These are phyloP conservation scores for Poicephalus gulielmi DNA, from an alignment of 2,113 vertebrate genomes.

Conservation along the genomic window DNA sequence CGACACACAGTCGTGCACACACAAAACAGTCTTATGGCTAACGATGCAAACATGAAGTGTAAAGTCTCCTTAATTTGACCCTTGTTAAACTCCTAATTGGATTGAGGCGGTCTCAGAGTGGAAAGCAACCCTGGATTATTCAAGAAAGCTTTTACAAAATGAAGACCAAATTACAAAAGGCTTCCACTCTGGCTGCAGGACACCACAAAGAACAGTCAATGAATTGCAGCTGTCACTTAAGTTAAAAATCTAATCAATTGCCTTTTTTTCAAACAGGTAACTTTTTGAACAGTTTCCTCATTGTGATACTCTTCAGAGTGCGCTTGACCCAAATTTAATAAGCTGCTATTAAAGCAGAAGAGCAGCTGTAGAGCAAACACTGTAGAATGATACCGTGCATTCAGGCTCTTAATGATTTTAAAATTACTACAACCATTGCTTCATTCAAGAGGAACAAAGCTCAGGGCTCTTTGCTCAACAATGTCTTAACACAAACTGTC, in stretches of 20 bases:
- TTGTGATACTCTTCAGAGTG: slow-evolving; percentile 78
- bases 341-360: slow-evolving; percentile 80
- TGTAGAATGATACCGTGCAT: slow-evolving; percentile 79
- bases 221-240: slow-evolving; percentile 81
- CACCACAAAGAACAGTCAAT: slow-evolving; percentile 74
- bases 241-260: slow-evolving; percentile 82
- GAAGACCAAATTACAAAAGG: slow-evolving; percentile 78
- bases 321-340: slow-evolving; percentile 87
- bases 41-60: slow-evolving; percentile 86
- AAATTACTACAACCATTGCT: slow-evolving; percentile 86
- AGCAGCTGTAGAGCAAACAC: slow-evolving; percentile 82
- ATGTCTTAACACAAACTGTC: slow-evolving; percentile 80
- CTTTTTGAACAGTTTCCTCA: slow-evolving; percentile 80
- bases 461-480: slow-evolving; percentile 75
- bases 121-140: slow-evolving; percentile 82
- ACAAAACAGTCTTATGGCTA: slow-evolving; percentile 74
- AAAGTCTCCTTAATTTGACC: slow-evolving; percentile 92
- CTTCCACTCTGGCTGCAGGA: slow-evolving; percentile 74
- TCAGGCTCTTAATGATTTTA: slow-evolving; percentile 87
- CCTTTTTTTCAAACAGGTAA: slow-evolving; percentile 78
- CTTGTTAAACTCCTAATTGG: slow-evolving; percentile 95
- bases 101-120: slow-evolving; percentile 81
- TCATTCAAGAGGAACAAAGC: slow-evolving; percentile 83
- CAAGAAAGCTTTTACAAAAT: slow-evolving; percentile 78
- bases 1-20: slow-evolving; percentile 64